Conservation (phyloP, 2,797 vertebrate species). For the Bradypus variegatus region DNA sequence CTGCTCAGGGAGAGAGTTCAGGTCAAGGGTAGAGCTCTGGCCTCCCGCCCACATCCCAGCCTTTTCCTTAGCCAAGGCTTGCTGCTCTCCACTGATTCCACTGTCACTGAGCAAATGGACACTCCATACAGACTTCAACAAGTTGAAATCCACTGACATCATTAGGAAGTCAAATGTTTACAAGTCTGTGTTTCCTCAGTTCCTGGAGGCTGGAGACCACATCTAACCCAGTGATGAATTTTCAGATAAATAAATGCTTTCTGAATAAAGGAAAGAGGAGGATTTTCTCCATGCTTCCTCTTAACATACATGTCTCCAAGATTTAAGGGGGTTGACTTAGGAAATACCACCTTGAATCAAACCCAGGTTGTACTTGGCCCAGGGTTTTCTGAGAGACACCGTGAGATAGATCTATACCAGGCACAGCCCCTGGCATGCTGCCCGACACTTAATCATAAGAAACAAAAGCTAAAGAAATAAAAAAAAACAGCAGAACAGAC, state of each 20-base stretch:
- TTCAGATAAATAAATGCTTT: background rate
- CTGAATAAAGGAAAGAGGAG: background rate
- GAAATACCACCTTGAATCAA: background rate
- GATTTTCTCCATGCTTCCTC: background rate
- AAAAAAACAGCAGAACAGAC: background rate
- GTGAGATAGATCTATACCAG: background rate
- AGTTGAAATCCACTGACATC: background rate
- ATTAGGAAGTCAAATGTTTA: background rate
- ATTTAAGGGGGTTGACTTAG: background rate
- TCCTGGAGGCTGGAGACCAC: background rate
- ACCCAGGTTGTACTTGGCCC: background rate
- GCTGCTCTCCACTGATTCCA: background rate
- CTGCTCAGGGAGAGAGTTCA: conserved; percentile 68
- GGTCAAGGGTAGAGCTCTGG: background rate
- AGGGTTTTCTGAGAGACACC: background rate
- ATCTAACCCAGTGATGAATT: background rate
- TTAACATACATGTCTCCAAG: background rate
- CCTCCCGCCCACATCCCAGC: too few relatives aligned
- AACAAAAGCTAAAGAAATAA: background rate
- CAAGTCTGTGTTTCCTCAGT: background rate
- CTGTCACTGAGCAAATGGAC: accelerated
- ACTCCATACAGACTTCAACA: background rate
- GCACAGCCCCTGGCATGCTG: background rate
- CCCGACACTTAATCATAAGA: background rate
- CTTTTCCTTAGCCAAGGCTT: background rate